Evolutionary conservation across 35 echinoderm and acorn worm genomes (phyloP).

Genomic region (Ophioderma brevispina): DNA sequence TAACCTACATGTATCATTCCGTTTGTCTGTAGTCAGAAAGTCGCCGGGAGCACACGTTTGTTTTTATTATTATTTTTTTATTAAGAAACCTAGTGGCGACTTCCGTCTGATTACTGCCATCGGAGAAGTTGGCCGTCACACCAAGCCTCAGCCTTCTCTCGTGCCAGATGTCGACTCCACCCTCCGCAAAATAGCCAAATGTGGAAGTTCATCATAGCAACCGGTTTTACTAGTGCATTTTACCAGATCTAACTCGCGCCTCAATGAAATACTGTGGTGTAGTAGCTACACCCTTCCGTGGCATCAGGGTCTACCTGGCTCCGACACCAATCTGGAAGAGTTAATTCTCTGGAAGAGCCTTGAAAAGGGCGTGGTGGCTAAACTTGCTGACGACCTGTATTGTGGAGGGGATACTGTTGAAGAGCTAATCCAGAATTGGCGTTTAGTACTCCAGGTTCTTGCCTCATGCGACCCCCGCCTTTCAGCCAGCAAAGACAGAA

Average conservation of each 20-base stretch:
- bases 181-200: constrained; percentile 9
- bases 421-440: constrained; percentile 30
- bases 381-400: constrained; percentile 50
- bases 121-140: too few species aligned
- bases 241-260: constrained; percentile 47
- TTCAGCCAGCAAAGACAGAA: constrained; percentile 50
- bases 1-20: too few species aligned
- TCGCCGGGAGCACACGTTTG: too few species aligned
- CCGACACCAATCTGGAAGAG: constrained; percentile 47
- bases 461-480: constrained; percentile 17
- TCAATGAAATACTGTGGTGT: constrained; percentile 72
- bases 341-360: constrained; percentile 35
- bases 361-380: constrained; percentile 31
- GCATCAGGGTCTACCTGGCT: constrained; percentile 51
- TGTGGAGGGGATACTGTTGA: constrained; percentile 31
- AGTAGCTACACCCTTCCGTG: constrained; percentile 45
- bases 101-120: too few species aligned
- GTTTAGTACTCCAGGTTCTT: constrained; percentile 8
- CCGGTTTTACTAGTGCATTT: constrained; percentile 65
- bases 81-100: too few species aligned
- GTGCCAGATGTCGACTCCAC: too few species aligned
- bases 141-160: too few species aligned
- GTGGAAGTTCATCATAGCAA: constrained; percentile 62
- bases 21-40: too few species aligned
- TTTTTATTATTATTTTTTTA: too few species aligned